Evolutionary conservation across 23 tunicate species (phyloP).

Genomic region (Trididemnum clinides): DNA sequence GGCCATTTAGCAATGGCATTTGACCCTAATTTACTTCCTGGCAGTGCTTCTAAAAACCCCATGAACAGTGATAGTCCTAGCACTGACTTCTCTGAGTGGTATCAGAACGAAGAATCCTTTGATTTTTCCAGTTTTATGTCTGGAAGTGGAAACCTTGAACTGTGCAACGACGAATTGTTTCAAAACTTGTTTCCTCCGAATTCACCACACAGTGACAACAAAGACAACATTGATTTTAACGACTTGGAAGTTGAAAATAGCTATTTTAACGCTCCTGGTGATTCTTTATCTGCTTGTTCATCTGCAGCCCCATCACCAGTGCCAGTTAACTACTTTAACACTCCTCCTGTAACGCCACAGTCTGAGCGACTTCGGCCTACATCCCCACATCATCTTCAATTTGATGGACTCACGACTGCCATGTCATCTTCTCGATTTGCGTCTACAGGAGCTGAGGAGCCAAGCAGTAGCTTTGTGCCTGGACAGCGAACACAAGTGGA

Average conservation of each 20-base stretch:
- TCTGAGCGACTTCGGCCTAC: constrained; percentile 25
- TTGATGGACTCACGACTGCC: constrained; percentile 63
- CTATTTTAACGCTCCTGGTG: constrained; percentile 27
- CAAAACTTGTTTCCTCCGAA: constrained; percentile 69
- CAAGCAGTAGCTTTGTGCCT: background rate
- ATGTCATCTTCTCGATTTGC: constrained; percentile 65
- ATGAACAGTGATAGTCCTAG: constrained; percentile 30
- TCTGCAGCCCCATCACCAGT: constrained; percentile 92
- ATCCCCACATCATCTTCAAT: constrained; percentile 61
- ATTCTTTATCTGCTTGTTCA: constrained; percentile 89
- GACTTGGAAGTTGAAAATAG: constrained; percentile 61
- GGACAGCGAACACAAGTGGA: background rate
- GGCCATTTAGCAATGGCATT: constrained; percentile 12
- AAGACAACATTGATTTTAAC: constrained; percentile 4
- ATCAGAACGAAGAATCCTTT: constrained; percentile 93
- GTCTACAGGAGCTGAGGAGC: constrained; percentile 30
- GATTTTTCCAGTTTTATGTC: constrained; percentile 75
- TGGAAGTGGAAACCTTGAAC: constrained; percentile 57
- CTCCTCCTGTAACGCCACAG: constrained; percentile 92
- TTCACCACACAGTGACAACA: constrained; percentile 46
- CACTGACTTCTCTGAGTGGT: constrained; percentile 58
- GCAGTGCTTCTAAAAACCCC: constrained; percentile 13
- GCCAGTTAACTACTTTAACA: constrained; percentile 74
- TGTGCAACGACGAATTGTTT: constrained; percentile 85
- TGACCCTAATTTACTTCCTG: constrained; percentile 27